Evolutionary conservation across 1,140 invertebrate genomes (phyloP).

Genomic region (Acromyrmex charruanus): DNA sequence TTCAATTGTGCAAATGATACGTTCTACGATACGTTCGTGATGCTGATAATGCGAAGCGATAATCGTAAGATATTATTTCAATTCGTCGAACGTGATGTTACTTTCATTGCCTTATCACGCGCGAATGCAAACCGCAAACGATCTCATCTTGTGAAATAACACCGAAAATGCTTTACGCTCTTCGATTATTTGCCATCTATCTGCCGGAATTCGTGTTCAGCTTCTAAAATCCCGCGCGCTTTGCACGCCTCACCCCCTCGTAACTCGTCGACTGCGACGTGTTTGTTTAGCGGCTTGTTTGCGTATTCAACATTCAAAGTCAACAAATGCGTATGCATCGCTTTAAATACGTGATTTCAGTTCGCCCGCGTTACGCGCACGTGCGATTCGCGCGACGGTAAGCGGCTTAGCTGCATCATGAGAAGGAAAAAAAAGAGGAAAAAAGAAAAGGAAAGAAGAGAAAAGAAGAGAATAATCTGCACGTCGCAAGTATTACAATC

Average conservation of each 20-base stretch:
- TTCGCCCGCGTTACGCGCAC: conserved; percentile 3
- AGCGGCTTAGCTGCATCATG: not conserved
- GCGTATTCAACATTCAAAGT: conserved; percentile 62
- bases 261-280: not conserved
- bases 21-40: not conserved
- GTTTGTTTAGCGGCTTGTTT: conserved; percentile 49
- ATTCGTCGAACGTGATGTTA: not conserved
- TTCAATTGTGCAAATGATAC: conserved; percentile 2
- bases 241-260: not conserved
- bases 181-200: not conserved
- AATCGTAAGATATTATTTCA: not conserved
- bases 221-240: conserved; percentile 12
- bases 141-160: not conserved
- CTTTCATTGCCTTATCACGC: conserved; percentile 4
- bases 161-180: not conserved
- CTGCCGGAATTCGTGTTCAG: not conserved
- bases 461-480: not conserved
- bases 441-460: not conserved
- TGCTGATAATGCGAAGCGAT: conserved; percentile 1
- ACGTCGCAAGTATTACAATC: conserved; percentile 19
- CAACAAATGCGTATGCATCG: conserved; percentile 52
- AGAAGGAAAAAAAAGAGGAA: not conserved
- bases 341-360: conserved; percentile 43
- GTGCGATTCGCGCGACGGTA: conserved; percentile 13
- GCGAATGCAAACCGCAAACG: not conserved